A percentile compares a stretch with the other conserved stretches of the same genome.
phyloP scores from a whole-genome alignment of 2,888 invertebrate species.

The Xestia xanthographa region DNA sequence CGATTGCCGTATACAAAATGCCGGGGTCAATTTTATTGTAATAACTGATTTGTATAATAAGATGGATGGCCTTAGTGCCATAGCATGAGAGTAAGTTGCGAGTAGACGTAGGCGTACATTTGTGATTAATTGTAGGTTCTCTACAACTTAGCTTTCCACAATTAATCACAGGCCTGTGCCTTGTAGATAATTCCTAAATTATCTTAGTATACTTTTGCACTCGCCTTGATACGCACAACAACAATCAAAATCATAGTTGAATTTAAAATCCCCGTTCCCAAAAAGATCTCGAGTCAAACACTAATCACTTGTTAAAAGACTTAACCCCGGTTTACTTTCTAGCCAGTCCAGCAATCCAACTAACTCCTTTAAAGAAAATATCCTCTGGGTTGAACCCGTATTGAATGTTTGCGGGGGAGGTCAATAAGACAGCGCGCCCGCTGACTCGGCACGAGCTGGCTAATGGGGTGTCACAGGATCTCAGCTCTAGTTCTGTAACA shows the following conservation, averaged over 20 bases:
- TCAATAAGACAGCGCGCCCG: slow-evolving; percentile 53
- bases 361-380: slow-evolving; percentile 52
- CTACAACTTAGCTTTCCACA: background rate
- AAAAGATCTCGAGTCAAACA: background rate
- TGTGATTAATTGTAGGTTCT: background rate
- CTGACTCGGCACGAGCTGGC: slow-evolving; percentile 57
- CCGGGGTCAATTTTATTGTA: too few relatives aligned
- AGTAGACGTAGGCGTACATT: background rate
- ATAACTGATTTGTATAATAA: too few relatives aligned
- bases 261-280: background rate
- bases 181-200: background rate
- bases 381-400: slow-evolving; percentile 18
- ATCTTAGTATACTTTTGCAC: background rate
- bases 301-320: slow-evolving; percentile 1
- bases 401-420: slow-evolving; percentile 56
- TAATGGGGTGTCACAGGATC: slow-evolving; percentile 57
- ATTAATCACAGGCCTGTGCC: background rate
- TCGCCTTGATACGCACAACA: background rate
- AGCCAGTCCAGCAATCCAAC: slow-evolving; percentile 8
- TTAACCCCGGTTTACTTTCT: background rate
- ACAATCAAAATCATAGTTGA: background rate
- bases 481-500: slow-evolving; percentile 45
- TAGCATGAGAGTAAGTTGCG: too few relatives aligned
- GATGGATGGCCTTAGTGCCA: too few relatives aligned
- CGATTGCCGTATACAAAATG: background rate